These are phyloP conservation scores for Pleuronectes platessa DNA, from an alignment of 2,113 vertebrate genomes.

Conservation along the genomic window DNA sequence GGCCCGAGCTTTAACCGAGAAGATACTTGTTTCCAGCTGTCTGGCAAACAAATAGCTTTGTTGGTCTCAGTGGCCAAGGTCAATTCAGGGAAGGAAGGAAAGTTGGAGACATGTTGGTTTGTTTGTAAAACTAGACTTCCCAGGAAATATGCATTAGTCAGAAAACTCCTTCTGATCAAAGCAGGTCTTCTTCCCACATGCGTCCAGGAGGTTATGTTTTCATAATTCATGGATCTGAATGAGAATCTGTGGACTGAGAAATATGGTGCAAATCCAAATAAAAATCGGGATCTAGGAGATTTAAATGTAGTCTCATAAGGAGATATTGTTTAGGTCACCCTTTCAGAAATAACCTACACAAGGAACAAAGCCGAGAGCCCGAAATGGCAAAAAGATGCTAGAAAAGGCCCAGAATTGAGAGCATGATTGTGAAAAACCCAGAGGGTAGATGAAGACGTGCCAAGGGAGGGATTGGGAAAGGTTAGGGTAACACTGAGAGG, in stretches of 20 bases:
- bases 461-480: slow-evolving; percentile 43
- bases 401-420: slow-evolving; percentile 5
- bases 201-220: not conserved
- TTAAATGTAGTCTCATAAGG: no score
- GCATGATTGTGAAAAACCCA: slow-evolving; percentile 38
- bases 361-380: slow-evolving; percentile 23
- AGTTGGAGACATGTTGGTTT: slow-evolving; percentile 4
- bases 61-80: slow-evolving; percentile 53
- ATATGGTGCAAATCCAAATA: no score
- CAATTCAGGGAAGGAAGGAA: slow-evolving; percentile 14
- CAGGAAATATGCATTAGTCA: not conserved
- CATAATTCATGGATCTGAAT: no score
- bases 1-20: slow-evolving; percentile 23
- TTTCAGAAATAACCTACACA: slow-evolving; percentile 5
- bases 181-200: not conserved
- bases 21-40: slow-evolving; percentile 33
- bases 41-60: slow-evolving; percentile 50
- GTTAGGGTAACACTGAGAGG: slow-evolving; percentile 44
- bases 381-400: slow-evolving; percentile 34
- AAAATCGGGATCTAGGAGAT: no score
- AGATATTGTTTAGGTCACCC: no score
- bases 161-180: not conserved
- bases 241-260: no score
- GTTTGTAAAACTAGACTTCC: not conserved
- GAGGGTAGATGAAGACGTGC: slow-evolving; percentile 43